Base-by-base conservation (phyloP, 2,888 invertebrate species). In the Muschampia plurimacula region DNA sequence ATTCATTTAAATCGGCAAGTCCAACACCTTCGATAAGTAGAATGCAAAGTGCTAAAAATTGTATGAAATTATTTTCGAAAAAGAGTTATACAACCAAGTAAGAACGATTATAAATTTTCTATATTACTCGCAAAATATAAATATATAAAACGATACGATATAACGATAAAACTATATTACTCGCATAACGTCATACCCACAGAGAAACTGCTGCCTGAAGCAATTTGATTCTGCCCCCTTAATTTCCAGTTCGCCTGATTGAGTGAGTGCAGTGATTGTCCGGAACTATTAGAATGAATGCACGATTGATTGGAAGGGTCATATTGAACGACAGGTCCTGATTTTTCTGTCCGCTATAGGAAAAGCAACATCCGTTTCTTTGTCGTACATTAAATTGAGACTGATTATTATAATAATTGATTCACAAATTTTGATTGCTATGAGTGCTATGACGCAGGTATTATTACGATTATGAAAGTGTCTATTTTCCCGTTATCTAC, bases 251-350 rank as follows among this genome's bases (percentile, higher is more conserved):
- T n/a, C 62, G 39, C 39, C 63, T 22, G 44, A 44, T 64, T 64
- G 41, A 64, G 44, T 64, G 62, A 39, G 62, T 22, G 41, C 62
- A 15, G 41, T 41, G 62, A 62, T 62, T 62, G 62, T 62, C 62
- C 62, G 44, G 63, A 64, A 64, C 63, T 64, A 64, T 64, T 64
- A 44, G 44, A 64, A 44, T 63, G 63, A 63, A 10, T 41, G 63
- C 44, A 32, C 59, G 59, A 32, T 59, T 59, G 28, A 59, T 28
- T 32, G 59, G 59, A 32, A 36, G 59, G 55, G 55, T 10, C 55
- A 55, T 55, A 52, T 10, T 55, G 22, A 22, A 22, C 55, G 55
- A 22, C 55, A 55, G 22, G 9, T 22, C 22, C 22, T 55, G 55
- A 55, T 55, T 55, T 55, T 55, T 4, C 55, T 22, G 9, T 55